phyloP scores from a whole-genome alignment of 1,140 invertebrate species.

The Caenorhabditis inopinata region DNA sequence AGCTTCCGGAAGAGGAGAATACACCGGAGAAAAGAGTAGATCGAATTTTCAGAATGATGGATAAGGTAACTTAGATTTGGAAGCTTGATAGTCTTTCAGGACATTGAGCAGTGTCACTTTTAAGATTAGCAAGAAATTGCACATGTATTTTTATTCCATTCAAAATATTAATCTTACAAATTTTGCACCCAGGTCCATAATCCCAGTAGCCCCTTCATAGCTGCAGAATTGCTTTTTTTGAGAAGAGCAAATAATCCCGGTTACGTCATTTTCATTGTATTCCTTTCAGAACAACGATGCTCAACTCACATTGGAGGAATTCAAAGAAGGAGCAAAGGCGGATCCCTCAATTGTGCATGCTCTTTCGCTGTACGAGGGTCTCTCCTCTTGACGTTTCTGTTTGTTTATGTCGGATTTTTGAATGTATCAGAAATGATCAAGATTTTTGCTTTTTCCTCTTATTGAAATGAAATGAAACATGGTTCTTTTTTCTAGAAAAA shows the following conservation, averaged over 20 bases:
- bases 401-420: neutral
- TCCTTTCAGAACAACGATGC: conserved; percentile 85
- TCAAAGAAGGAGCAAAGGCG: conserved; percentile 95
- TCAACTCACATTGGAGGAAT: conserved; percentile 91
- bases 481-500: too few relatives aligned
- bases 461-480: too few relatives aligned
- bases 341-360: conserved; percentile 96
- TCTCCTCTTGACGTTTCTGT: conserved; percentile 53
- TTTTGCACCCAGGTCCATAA: too few relatives aligned
- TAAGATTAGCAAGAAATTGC: too few relatives aligned
- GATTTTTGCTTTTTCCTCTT: neutral
- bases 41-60: conserved; percentile 96
- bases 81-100: too few relatives aligned
- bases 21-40: conserved; percentile 92
- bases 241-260: too few relatives aligned
- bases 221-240: too few relatives aligned
- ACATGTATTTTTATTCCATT: too few relatives aligned
- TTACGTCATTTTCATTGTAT: neutral
- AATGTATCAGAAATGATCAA: neutral
- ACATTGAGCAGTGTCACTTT: too few relatives aligned
- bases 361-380: conserved; percentile 69
- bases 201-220: too few relatives aligned
- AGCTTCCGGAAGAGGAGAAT: conserved; percentile 74
- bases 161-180: too few relatives aligned
- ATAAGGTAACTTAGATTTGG: conserved; percentile 73